Percentiles rank a stretch among this genome's conserved stretches.
phyloP scores from a whole-genome alignment of 2,113 vertebrate genomes.

The Marmota flaviventris region DNA sequence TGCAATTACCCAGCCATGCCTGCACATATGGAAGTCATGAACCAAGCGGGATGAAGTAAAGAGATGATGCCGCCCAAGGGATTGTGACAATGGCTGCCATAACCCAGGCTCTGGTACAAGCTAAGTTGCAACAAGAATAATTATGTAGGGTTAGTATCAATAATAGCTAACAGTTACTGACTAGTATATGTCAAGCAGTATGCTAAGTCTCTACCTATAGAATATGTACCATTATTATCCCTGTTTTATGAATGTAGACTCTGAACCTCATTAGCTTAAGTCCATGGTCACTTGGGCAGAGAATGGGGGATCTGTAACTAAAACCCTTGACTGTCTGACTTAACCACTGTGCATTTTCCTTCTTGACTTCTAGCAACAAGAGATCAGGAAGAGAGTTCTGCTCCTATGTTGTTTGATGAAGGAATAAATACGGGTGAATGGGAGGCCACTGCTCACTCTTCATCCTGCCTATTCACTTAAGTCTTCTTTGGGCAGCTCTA shows the following conservation, averaged over 20 bases:
- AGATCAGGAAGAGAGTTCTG: neutral
- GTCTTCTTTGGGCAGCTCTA: neutral
- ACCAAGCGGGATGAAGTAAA: neutral
- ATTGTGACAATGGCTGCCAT: neutral
- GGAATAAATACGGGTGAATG: neutral
- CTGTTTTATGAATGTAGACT: conserved; percentile 24
- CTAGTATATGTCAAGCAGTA: neutral
- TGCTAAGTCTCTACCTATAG: neutral
- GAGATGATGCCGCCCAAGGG: neutral
- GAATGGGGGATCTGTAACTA: neutral
- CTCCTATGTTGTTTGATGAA: neutral
- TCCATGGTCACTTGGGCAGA: neutral
- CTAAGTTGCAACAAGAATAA: neutral
- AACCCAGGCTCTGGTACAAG: neutral
- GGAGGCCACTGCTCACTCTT: neutral
- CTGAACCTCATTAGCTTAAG: conserved; percentile 8
- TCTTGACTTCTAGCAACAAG: neutral
- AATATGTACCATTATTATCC: neutral
- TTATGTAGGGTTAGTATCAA: neutral
- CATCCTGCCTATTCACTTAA: neutral
- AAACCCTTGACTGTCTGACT: neutral
- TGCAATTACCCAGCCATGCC: neutral
- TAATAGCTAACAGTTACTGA: neutral
- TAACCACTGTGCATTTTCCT: neutral
- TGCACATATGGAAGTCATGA: neutral